Conservation (phyloP, 2,113 vertebrate species). For the Aythya baeri region DNA sequence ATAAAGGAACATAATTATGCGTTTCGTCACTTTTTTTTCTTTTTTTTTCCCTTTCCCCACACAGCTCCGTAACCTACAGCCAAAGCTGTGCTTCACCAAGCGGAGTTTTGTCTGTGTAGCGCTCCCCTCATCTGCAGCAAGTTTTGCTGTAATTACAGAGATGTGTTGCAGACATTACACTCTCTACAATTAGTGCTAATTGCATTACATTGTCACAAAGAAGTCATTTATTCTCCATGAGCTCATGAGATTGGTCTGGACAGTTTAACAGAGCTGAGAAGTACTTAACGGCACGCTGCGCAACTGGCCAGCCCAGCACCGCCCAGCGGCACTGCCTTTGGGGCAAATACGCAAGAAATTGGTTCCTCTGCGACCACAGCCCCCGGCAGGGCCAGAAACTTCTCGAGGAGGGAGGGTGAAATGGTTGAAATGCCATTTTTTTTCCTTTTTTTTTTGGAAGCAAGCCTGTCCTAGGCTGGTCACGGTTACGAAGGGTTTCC, state of each 20-base stretch:
- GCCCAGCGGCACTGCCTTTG: background rate
- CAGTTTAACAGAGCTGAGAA: conserved; percentile 34
- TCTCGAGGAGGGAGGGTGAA: background rate
- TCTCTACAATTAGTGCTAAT: conserved; percentile 62
- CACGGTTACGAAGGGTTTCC: background rate
- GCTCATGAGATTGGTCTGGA: conserved; percentile 53
- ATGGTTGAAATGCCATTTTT: background rate
- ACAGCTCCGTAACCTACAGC: background rate
- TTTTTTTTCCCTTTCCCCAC: background rate
- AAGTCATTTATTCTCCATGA: conserved; percentile 64
- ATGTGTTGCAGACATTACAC: conserved; percentile 57
- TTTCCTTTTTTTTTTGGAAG: background rate
- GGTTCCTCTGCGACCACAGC: background rate
- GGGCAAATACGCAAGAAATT: background rate
- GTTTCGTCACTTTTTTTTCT: background rate
- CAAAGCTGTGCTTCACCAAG: background rate
- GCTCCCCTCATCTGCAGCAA: conserved; percentile 42
- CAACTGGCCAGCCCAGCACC: background rate
- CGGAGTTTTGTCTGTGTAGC: conserved; percentile 40
- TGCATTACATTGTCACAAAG: conserved; percentile 70
- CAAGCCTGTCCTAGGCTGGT: background rate
- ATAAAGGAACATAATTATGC: conserved; percentile 23
- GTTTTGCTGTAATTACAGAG: conserved; percentile 66
- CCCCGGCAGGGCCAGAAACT: background rate
- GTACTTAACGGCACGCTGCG: background rate